Evolutionary conservation across 1,140 invertebrate species (phyloP).

Genomic region (Berghia stephanieae): DNA sequence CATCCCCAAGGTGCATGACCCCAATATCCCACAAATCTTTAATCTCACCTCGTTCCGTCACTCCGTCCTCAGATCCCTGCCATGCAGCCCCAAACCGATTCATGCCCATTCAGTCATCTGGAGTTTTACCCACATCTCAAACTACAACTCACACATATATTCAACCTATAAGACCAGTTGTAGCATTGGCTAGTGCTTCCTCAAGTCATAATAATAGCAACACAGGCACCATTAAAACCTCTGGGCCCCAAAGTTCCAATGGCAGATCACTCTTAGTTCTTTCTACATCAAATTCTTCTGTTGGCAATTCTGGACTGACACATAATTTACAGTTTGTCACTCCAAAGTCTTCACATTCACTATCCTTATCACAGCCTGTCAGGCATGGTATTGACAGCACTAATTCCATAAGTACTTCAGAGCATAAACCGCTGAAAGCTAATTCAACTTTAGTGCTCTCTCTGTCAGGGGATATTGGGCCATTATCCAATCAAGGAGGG

Average conservation of each 20-base stretch:
- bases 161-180: constrained; percentile 28
- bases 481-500: too few species aligned
- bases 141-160: constrained; percentile 12
- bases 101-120: constrained; percentile 30
- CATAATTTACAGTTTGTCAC: neutral
- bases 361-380: too few species aligned
- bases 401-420: too few species aligned
- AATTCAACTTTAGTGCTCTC: too few species aligned
- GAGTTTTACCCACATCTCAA: constrained; percentile 9
- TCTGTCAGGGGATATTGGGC: too few species aligned
- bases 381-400: too few species aligned
- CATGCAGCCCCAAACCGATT: constrained; percentile 28
- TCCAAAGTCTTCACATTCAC: neutral
- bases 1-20: constrained; percentile 20
- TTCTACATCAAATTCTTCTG: neutral
- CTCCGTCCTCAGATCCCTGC: constrained; percentile 8
- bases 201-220: neutral
- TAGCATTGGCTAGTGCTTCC: constrained; percentile 24
- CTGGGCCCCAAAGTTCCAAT: too few species aligned
- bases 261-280: neutral
- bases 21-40: constrained; percentile 8
- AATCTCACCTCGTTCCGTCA: constrained; percentile 15
- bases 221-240: too few species aligned
- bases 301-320: neutral
- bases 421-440: too few species aligned